These are phyloP conservation scores for Ochotona curzoniae DNA, from an alignment of 2,113 vertebrate genomes.

Conservation along the genomic window DNA sequence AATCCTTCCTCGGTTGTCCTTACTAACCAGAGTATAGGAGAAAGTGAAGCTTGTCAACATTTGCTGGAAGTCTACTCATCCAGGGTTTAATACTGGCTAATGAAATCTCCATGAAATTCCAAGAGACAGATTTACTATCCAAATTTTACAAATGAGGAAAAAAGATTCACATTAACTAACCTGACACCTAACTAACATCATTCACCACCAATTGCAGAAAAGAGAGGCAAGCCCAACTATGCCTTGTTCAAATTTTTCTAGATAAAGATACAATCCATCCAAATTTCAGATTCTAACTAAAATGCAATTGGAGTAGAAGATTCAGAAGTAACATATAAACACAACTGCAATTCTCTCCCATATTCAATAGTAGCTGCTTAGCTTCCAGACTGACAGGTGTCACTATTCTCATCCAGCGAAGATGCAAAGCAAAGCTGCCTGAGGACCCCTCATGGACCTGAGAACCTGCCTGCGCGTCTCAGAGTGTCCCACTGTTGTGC, in stretches of 20 bases:
- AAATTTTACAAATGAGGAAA: slow-evolving; percentile 32
- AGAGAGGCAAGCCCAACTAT: neutral
- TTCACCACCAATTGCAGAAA: neutral
- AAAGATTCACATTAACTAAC: neutral
- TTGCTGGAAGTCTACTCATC: neutral
- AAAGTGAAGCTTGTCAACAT: neutral
- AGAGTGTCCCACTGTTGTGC: neutral
- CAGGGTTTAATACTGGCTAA: neutral
- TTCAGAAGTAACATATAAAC: neutral
- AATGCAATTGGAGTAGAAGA: neutral
- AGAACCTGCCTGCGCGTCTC: neutral
- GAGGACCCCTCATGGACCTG: neutral
- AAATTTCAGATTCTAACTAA: neutral
- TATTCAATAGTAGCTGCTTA: neutral
- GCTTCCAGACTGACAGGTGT: neutral
- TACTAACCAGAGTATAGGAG: slow-evolving; percentile 2
- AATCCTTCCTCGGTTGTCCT: neutral
- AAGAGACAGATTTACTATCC: neutral
- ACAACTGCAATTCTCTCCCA: neutral
- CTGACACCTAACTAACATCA: neutral
- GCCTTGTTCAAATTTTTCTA: neutral
- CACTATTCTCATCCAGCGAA: neutral
- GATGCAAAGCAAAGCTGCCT: neutral
- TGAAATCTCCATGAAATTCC: neutral
- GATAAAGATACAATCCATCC: neutral